Base-by-base conservation (phyloP, 2,888 invertebrate species). In the Caenorhabditis zanzibari region DNA sequence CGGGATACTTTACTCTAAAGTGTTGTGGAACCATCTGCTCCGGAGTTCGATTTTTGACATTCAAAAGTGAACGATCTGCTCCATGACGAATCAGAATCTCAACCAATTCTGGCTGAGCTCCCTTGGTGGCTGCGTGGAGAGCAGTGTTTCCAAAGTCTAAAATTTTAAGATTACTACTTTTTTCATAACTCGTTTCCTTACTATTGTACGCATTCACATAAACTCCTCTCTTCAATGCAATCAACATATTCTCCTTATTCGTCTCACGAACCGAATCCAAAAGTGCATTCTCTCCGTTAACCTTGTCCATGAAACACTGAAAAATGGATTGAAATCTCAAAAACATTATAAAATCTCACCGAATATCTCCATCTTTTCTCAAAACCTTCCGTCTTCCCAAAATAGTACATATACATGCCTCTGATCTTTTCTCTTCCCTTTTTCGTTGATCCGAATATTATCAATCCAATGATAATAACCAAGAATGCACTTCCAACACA, bases 311-410 rank as follows among this genome's bases (percentile, higher is more conserved):
- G 54, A 74, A 74, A 19, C 47, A 24, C 73, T 74, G 63, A 22
- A 71, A 10, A 6, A 71, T 4, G 7, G 7, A 32, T 7, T 32
- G 32, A 6, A 32, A n/a, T n/a, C n/a, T n/a, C n/a, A n/a, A n/a
- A n/a, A n/a, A n/a, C n/a, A n/a, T 2, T 9, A 10, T 7, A 22
- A 22, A 10, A 1, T 22, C 66, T 49, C 14, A 66, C 66, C 49
- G 66, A 66, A 66, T 66, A 66, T 66, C 66, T 66, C 66, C 66
- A 66, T 32, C 66, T n/a, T 19, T 66, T 52, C 49, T 49, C 66
- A 52, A 32, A 66, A 0, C 52, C 32, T 12, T 49, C 47, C 2
- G 32, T 32, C 22, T 66, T 66, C 9, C 49, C 49, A 14, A 35
- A 49, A 22, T 49, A 66, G n/a, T 12, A 66, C 1, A 49, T 6